A percentile compares a stretch with the other conserved stretches of the same genome.
Evolutionary conservation across 2,113 vertebrate species (phyloP).

Genomic region (Enhydra lutris): DNA sequence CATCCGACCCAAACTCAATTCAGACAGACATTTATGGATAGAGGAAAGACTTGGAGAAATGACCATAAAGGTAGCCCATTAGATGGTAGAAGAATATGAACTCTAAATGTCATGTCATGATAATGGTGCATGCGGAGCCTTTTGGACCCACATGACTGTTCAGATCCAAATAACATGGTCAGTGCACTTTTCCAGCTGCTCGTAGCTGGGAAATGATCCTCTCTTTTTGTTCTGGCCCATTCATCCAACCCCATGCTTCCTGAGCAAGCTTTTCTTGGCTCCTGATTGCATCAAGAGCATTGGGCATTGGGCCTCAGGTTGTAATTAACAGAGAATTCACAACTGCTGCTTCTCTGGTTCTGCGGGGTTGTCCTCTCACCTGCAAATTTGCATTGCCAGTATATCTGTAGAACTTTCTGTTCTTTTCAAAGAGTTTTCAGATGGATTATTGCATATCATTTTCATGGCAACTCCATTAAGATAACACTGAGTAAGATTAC

Average conservation of each 20-base stretch:
- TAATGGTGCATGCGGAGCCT: neutral
- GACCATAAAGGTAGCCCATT: neutral
- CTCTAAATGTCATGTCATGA: neutral
- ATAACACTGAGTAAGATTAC: neutral
- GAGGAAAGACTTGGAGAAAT: neutral
- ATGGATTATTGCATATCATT: neutral
- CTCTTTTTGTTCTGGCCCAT: neutral
- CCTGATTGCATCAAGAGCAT: neutral
- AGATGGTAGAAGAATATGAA: neutral
- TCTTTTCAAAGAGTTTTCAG: neutral
- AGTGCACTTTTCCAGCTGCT: neutral
- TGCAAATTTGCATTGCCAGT: neutral
- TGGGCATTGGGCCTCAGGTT: slow-evolving; percentile 15
- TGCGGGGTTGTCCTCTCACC: neutral
- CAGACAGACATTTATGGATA: neutral
- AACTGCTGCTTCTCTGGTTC: slow-evolving; percentile 30
- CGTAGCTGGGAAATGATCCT: neutral
- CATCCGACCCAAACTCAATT: neutral
- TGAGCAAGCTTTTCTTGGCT: slow-evolving; percentile 25
- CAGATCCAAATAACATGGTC: neutral
- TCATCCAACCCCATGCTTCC: neutral
- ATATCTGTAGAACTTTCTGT: neutral
- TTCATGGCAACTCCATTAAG: neutral
- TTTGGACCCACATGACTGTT: neutral
- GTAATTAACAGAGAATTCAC: slow-evolving; percentile 26